A percentile compares a stretch with the other conserved stretches of the same genome.
phyloP scores from a whole-genome alignment of 2,113 vertebrate species.

The Actenoides lindsayi region DNA sequence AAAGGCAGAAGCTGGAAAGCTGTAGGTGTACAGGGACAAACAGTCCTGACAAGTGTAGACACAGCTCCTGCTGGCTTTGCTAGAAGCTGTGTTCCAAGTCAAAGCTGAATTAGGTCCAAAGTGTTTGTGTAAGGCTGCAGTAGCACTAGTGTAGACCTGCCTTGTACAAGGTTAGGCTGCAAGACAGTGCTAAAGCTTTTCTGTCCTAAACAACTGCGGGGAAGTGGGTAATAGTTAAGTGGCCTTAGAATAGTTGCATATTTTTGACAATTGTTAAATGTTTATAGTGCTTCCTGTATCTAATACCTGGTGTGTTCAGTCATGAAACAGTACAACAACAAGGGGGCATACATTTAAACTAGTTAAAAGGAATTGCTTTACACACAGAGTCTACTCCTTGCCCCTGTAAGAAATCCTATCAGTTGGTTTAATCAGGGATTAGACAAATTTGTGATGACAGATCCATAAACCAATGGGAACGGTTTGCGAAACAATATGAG shows the following conservation, averaged over 20 bases:
- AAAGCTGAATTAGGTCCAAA: not conserved
- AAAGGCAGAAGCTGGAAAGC: not conserved
- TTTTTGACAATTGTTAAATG: not conserved
- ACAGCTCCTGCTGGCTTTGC: not conserved
- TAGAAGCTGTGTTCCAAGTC: rapidly evolving
- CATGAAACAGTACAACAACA: not conserved
- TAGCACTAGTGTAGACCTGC: not conserved
- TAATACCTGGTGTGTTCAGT: not conserved
- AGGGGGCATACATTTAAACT: not conserved
- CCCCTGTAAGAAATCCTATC: not conserved
- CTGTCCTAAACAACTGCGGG: not conserved
- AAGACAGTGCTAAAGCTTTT: not conserved
- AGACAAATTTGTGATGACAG: not conserved
- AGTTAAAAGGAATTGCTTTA: not conserved
- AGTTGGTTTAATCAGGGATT: not conserved
- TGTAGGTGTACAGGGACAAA: not conserved
- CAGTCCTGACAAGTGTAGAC: not conserved
- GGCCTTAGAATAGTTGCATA: not conserved
- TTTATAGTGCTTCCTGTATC: not conserved
- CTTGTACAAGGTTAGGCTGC: not conserved
- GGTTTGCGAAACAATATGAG: not conserved
- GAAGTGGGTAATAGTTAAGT: not conserved
- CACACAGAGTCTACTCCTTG: not conserved
- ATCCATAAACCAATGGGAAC: not conserved
- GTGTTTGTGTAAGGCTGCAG: not conserved